Conservation (phyloP, 1,140 invertebrate species). For the Littorina saxatilis region DNA sequence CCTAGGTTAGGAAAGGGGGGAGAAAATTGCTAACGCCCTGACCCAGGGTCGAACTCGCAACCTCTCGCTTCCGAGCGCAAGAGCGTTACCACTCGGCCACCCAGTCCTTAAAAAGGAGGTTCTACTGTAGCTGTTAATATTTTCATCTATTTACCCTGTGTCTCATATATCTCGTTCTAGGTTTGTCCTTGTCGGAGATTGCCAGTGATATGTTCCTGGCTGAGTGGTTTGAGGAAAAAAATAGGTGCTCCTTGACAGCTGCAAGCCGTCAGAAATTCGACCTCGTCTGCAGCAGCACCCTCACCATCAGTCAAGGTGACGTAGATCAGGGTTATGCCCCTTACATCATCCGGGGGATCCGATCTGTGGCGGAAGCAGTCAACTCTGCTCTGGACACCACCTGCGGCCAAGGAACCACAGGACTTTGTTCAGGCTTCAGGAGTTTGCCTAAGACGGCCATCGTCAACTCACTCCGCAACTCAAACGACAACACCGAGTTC, state of each 20-base stretch:
- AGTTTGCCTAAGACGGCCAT: constrained; percentile 39
- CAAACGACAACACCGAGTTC: constrained; percentile 21
- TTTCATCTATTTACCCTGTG: too few relatives aligned
- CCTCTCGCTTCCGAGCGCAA: too few relatives aligned
- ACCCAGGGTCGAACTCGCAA: too few relatives aligned
- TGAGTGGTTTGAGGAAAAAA: constrained; percentile 64
- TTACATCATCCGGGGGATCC: constrained; percentile 61
- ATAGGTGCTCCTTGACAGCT: constrained; percentile 63
- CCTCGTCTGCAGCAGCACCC: constrained; percentile 43
- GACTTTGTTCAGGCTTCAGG: constrained; percentile 60
- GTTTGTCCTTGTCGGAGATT: constrained; percentile 38
- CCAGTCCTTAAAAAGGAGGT: too few relatives aligned
- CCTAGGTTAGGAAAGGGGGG: too few relatives aligned
- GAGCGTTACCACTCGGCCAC: too few relatives aligned
- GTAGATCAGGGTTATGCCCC: constrained; percentile 42
- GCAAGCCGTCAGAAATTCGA: constrained; percentile 49
- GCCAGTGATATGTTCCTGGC: constrained; percentile 46
- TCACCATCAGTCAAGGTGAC: constrained; percentile 45
- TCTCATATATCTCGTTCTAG: too few relatives aligned
- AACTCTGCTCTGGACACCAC: constrained; percentile 50
- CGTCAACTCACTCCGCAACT: constrained; percentile 50
- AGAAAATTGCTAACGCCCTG: too few relatives aligned
- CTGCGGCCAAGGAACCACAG: constrained; percentile 57
- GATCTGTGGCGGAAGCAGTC: constrained; percentile 55
- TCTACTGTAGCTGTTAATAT: too few relatives aligned